A percentile compares a stretch with the other conserved stretches of the same genome.
phyloP scores from a whole-genome alignment of 1,140 invertebrate genomes.

The Marisa cornuarietis region DNA sequence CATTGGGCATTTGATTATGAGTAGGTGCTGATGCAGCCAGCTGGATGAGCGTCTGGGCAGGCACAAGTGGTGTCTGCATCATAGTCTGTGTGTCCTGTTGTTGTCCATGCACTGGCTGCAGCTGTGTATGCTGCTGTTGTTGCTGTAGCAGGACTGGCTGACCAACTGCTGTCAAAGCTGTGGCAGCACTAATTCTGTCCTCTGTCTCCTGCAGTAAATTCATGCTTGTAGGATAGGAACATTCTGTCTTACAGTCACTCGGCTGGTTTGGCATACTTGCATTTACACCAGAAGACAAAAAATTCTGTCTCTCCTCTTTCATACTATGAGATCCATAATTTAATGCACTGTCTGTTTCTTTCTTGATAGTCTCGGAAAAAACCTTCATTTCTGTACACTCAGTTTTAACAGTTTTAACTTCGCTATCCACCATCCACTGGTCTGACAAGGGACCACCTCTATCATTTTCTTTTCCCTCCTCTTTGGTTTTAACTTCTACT shows the following conservation, averaged over 20 bases:
- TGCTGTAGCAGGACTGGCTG: conserved; percentile 5
- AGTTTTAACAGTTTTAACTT: conserved; percentile 8
- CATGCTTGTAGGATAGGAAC: background rate
- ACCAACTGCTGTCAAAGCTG: conserved; percentile 16
- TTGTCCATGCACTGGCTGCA: background rate
- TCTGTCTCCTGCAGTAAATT: conserved; percentile 1
- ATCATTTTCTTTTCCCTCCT: conserved; percentile 25
- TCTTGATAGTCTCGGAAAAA: too few species aligned
- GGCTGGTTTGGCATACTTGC: too few species aligned
- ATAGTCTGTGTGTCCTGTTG: background rate
- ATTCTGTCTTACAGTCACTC: too few species aligned
- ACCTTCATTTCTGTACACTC: background rate
- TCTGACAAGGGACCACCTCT: conserved; percentile 13
- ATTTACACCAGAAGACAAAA: too few species aligned
- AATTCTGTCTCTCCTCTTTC: too few species aligned
- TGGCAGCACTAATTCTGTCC: conserved; percentile 15
- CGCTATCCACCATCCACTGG: conserved; percentile 9
- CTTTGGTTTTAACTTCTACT: conserved; percentile 14
- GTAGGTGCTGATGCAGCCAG: conserved; percentile 10
- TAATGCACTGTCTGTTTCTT: too few species aligned
- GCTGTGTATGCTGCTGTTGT: background rate
- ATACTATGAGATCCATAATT: too few species aligned
- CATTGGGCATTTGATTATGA: background rate
- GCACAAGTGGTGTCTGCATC: conserved; percentile 10
- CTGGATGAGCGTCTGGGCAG: conserved; percentile 19